Evolutionary conservation across 2,888 invertebrate species (phyloP), one percentile per base, ranked within the genome.

Genomic region (Pterostichus madidus): DNA sequence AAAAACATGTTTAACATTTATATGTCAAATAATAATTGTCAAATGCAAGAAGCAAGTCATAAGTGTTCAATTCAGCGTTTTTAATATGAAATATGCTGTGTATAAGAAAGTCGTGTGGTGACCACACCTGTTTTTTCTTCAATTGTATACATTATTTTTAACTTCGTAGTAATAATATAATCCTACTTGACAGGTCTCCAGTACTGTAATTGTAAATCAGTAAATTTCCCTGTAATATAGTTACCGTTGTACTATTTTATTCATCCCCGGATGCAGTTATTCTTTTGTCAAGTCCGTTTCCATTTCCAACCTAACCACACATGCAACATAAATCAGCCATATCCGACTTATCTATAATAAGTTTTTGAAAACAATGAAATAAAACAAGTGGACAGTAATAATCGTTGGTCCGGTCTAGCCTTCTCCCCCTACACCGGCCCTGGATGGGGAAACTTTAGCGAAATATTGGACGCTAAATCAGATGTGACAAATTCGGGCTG

Each of bases 341-440:
- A 52, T 75, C 75, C 52, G 75, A 75, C 49, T 52, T 75, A 75
- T 75, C 75, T 75, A 31, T 75, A 75, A 75, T 75, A 75, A 75
- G 75, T 75, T 52, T 52, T 52, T 75, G 75, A 52, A 75, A 75
- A 75, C 75, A 75, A 75, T 77, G 56, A 56, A 77, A 77, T 77
- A 56, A 77, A 77, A 53, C 35, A 56, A 77, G 13, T 39, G 49
- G 35, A 13, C 71, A 35, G 77, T 39, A 77, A 77, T 77, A 77
- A 77, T 71, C 77, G 56, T 32, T 7, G 52, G 68, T 17, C 39
- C 68, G 17, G 44, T 10, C n/a, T 17, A 44, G 68, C 31, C n/a
- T 44, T 31, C 61, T 39, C 17, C 68, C 68, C 68, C 68, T 71
- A 5, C 13, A 10, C 10, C 68, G 39, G 15, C 17, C 68, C 68